Conservation (phyloP, 1,140 invertebrate species). For the Drosophila ironensis region DNA sequence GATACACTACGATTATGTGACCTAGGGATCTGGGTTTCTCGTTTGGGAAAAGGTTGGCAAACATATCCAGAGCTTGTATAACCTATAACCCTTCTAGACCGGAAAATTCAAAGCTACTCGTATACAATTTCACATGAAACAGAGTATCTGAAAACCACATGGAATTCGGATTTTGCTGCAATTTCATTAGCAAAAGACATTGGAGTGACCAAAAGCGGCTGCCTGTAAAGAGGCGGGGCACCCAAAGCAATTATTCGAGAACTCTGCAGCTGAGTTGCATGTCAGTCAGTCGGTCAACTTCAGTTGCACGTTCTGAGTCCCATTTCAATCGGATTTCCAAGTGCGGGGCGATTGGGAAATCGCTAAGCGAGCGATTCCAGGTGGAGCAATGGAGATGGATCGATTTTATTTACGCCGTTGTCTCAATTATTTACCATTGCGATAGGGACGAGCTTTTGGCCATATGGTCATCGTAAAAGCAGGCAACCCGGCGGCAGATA, state of each 20-base stretch:
- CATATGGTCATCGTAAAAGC: constrained; percentile 50
- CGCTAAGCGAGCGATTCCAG: neutral
- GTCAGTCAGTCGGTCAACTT: constrained; percentile 41
- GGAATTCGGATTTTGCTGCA: constrained; percentile 17
- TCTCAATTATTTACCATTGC: constrained; percentile 20
- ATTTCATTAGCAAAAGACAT: constrained; percentile 47
- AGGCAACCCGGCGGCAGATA: constrained; percentile 42
- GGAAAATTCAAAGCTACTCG: too few relatives aligned
- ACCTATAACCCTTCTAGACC: too few relatives aligned
- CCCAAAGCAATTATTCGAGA: constrained; percentile 66
- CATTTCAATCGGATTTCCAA: constrained; percentile 48
- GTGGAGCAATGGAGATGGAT: too few relatives aligned
- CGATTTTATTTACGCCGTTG: neutral
- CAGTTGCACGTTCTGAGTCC: constrained; percentile 32
- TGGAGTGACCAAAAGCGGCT: constrained; percentile 10
- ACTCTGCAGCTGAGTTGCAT: constrained; percentile 22
- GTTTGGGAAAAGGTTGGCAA: too few relatives aligned
- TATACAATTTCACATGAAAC: too few relatives aligned
- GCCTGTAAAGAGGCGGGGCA: neutral
- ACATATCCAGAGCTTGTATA: too few relatives aligned
- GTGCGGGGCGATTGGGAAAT: constrained; percentile 28
- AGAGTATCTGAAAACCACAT: neutral
- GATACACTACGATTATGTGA: too few relatives aligned
- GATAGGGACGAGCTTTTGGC: constrained; percentile 10
- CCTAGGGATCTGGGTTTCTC: too few relatives aligned